Conservation (phyloP, 1,140 invertebrate genomes). For the Brachionus paranguensis region DNA sequence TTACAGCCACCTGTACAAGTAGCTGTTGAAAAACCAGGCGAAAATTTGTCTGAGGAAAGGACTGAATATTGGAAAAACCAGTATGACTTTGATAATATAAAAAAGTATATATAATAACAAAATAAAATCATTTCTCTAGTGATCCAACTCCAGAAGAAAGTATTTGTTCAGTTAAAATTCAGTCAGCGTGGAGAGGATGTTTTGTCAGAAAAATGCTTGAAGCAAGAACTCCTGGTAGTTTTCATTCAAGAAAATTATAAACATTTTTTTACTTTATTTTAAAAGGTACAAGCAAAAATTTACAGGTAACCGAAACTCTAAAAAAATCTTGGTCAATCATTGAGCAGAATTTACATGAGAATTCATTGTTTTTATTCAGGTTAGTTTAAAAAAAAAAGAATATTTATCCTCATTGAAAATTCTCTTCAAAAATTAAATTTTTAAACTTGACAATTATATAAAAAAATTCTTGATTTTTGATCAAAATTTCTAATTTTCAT, state of each 20-base stretch:
- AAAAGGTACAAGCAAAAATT: constrained; percentile 45
- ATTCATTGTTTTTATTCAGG: constrained; percentile 50
- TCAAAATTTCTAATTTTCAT: too few relatives aligned
- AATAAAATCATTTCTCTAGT: constrained; percentile 41
- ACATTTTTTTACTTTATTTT: not conserved
- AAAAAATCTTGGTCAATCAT: constrained; percentile 50
- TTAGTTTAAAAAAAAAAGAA: constrained; percentile 41
- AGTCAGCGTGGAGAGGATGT: constrained; percentile 49
- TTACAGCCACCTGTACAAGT: not conserved
- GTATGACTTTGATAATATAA: not conserved
- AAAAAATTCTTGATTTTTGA: too few relatives aligned
- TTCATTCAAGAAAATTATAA: not conserved
- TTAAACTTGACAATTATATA: too few relatives aligned
- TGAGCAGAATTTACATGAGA: constrained; percentile 49
- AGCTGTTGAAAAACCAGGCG: not conserved
- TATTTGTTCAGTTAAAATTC: constrained; percentile 49
- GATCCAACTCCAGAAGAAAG: constrained; percentile 50
- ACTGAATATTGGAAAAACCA: constrained; percentile 39
- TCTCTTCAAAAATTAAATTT: not conserved
- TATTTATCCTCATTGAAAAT: not conserved
- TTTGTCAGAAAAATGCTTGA: constrained; percentile 47
- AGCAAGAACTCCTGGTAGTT: constrained; percentile 45
- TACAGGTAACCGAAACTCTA: constrained; percentile 46
- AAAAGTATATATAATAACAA: not conserved
- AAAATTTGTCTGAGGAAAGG: not conserved